Evolutionary conservation across 92 coral and sea anemone genomes (phyloP).

Genomic region (Epizoanthus illoricatus): DNA sequence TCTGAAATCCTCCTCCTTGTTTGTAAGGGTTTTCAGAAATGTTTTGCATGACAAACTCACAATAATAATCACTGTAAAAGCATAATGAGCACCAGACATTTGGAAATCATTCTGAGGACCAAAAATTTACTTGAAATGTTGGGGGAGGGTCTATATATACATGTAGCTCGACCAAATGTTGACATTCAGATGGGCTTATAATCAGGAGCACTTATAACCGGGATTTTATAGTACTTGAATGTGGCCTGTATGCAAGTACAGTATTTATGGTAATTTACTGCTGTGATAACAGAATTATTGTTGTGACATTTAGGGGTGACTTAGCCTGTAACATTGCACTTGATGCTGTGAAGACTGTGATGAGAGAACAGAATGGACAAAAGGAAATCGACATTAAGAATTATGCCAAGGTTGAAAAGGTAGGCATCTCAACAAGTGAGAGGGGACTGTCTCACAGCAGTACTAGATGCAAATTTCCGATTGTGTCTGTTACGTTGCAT

Average conservation of each 20-base stretch:
- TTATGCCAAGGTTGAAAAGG: slow-evolving; percentile 99
- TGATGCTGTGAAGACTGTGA: slow-evolving; percentile 93
- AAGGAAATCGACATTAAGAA: slow-evolving; percentile 98
- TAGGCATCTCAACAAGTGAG: neutral
- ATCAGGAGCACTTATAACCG: no score
- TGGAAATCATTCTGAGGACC: no score
- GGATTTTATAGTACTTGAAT: no score
- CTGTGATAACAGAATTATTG: neutral
- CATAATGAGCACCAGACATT: no score
- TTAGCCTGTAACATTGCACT: slow-evolving; percentile 95
- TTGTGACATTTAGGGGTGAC: slow-evolving; percentile 71
- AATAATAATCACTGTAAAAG: no score
- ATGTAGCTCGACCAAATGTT: no score
- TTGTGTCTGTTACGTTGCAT: neutral
- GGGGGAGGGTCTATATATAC: no score
- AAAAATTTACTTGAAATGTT: no score
- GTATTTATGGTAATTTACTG: neutral
- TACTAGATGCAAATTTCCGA: neutral
- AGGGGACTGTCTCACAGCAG: neutral
- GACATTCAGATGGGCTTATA: no score
- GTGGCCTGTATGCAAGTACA: neutral
- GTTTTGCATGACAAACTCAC: no score
- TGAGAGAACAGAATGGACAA: slow-evolving; percentile 84
- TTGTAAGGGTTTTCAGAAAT: no score
- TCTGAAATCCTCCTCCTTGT: no score